These are phyloP conservation scores for Hozukius guyotensis DNA, from an alignment of 2,797 vertebrate species.

Conservation along the genomic window DNA sequence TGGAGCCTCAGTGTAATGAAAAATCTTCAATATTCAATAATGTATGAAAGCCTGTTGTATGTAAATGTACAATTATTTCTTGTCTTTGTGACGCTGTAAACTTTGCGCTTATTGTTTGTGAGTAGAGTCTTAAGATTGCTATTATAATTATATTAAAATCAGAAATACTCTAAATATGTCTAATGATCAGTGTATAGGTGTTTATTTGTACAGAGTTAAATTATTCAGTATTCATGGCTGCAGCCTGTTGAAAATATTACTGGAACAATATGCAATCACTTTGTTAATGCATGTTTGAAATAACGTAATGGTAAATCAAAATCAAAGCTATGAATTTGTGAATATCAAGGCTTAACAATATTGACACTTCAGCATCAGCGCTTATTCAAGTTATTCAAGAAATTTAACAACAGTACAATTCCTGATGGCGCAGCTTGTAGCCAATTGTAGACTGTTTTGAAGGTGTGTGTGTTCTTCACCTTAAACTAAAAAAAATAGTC, in stretches of 20 bases:
- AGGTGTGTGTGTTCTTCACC: constrained; percentile 14
- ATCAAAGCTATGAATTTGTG: not conserved
- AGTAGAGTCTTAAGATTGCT: constrained; percentile 39
- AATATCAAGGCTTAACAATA: constrained; percentile 17
- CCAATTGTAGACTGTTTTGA: constrained; percentile 17
- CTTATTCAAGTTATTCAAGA: not conserved
- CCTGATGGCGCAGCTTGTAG: constrained; percentile 7
- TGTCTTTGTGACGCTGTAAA: constrained; percentile 69
- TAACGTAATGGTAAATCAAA: constrained; percentile 5
- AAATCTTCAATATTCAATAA: constrained; percentile 36
- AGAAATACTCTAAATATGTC: constrained; percentile 36
- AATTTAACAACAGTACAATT: not conserved
- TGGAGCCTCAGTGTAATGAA: constrained; percentile 49
- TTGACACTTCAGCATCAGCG: not conserved
- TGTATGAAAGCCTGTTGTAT: constrained; percentile 53
- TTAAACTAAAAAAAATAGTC: constrained; percentile 3
- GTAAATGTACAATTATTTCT: constrained; percentile 55
- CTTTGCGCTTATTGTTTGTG: constrained; percentile 55
- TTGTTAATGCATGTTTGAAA: constrained; percentile 64
- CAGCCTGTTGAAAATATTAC: constrained; percentile 34
- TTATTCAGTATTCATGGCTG: constrained; percentile 74
- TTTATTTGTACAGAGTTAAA: constrained; percentile 75
- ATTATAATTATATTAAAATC: constrained; percentile 39
- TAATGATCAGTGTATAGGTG: constrained; percentile 57
- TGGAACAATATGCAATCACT: constrained; percentile 52